These are phyloP conservation scores for Apeltes quadracus DNA, from an alignment of 2,113 vertebrate species.

Conservation along the genomic window DNA sequence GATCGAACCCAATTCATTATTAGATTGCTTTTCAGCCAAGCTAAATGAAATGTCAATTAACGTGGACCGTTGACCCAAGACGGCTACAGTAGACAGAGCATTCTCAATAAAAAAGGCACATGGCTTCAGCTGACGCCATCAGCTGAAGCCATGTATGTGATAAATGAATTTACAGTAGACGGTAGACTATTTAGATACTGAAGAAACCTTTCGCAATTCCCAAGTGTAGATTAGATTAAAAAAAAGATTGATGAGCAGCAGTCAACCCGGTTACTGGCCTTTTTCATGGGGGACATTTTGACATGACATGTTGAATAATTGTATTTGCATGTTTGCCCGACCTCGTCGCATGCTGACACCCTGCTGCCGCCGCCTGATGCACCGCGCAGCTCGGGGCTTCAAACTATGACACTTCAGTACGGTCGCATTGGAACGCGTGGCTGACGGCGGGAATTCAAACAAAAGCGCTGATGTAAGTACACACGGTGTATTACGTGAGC, in stretches of 20 bases:
- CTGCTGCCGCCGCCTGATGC: no score
- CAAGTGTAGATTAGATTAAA: no score
- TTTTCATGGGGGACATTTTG: not conserved
- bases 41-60: no score
- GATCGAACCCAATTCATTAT: no score
- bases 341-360: no score
- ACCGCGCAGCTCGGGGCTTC: no score
- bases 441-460: no score
- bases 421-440: no score
- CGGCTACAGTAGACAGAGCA: not conserved
- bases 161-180: not conserved
- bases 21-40: not conserved
- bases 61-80: no score
- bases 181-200: not conserved
- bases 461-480: no score
- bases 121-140: conserved; percentile 6
- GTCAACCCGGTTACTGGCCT: not conserved
- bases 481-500: not conserved
- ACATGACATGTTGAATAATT: not conserved
- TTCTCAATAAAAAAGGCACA: not conserved
- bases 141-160: not conserved
- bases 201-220: conserved; percentile 7
- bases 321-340: not conserved
- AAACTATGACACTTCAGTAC: no score
- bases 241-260: not conserved